phyloP scores from a whole-genome alignment of 92 coral and sea anemone genomes.

The Chrysogorgia sp. region DNA sequence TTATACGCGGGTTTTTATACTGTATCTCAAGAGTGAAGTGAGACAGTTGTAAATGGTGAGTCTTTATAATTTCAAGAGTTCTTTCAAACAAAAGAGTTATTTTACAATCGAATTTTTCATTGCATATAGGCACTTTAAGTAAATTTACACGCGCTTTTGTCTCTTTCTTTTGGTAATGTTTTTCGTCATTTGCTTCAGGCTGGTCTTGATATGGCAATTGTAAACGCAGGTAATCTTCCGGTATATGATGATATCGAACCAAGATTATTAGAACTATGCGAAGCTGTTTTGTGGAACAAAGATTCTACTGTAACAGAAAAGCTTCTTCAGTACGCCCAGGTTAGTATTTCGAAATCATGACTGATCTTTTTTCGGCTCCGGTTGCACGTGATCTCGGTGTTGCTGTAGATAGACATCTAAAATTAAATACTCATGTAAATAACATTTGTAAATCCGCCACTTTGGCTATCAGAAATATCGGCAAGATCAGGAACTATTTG shows the following conservation, averaged over 20 bases:
- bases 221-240: conserved; percentile 92
- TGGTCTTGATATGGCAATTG: conserved; percentile 99
- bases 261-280: conserved; percentile 78
- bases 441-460: too few relatives aligned
- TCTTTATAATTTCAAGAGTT: too few relatives aligned
- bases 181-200: conserved; percentile 52
- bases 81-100: background rate
- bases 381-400: too few relatives aligned
- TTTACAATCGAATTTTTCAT: background rate
- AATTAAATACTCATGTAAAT: too few relatives aligned
- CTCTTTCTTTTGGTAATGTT: background rate
- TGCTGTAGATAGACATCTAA: too few relatives aligned
- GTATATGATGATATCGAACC: conserved; percentile 97
- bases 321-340: conserved; percentile 86
- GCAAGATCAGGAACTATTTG: too few relatives aligned
- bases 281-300: conserved; percentile 91
- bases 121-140: background rate
- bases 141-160: background rate
- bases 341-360: conserved; percentile 10
- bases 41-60: too few relatives aligned
- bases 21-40: too few relatives aligned
- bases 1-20: too few relatives aligned
- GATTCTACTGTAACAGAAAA: conserved; percentile 92
- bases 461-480: too few relatives aligned
- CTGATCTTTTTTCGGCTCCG: too few relatives aligned